phyloP scores from a whole-genome alignment of 2,888 invertebrate genomes.

The Drosophila helvetica region DNA sequence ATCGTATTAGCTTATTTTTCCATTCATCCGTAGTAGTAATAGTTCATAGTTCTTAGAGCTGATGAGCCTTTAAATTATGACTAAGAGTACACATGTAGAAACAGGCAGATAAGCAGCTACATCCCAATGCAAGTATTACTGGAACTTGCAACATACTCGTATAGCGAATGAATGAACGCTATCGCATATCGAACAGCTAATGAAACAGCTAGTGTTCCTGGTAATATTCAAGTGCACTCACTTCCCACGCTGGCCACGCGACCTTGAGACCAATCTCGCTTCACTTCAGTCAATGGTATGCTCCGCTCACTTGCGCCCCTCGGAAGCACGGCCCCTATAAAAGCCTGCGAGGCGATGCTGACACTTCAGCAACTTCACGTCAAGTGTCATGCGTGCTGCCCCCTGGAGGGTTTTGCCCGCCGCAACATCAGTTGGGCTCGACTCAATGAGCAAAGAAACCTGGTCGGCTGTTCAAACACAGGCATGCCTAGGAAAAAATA shows the following conservation, averaged over 20 bases:
- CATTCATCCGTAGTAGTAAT: no score
- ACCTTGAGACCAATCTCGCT: constrained; percentile 20
- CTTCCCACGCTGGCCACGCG: constrained; percentile 16
- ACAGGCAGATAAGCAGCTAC: not conserved
- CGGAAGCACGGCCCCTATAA: not conserved
- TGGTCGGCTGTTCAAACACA: constrained; percentile 68
- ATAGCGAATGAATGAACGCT: not conserved
- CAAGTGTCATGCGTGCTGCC: constrained; percentile 36
- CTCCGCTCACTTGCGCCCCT: not conserved
- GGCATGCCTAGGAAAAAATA: constrained; percentile 43
- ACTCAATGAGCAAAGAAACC: constrained; percentile 53
- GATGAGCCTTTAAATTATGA: not conserved
- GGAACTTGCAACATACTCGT: not conserved
- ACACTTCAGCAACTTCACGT: constrained; percentile 20
- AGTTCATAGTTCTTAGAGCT: no score
- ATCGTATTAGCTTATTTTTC: no score
- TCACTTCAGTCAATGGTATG: constrained; percentile 1
- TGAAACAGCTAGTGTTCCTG: not conserved
- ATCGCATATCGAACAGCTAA: not conserved
- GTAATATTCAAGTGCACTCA: not conserved
- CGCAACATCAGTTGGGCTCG: constrained; percentile 29
- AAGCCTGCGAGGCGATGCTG: constrained; percentile 13
- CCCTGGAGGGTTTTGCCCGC: constrained; percentile 34
- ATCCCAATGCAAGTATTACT: not conserved
- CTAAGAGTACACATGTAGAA: not conserved